Conservation (phyloP, 2,888 invertebrate genomes). For the Helicoverpa assulta region DNA sequence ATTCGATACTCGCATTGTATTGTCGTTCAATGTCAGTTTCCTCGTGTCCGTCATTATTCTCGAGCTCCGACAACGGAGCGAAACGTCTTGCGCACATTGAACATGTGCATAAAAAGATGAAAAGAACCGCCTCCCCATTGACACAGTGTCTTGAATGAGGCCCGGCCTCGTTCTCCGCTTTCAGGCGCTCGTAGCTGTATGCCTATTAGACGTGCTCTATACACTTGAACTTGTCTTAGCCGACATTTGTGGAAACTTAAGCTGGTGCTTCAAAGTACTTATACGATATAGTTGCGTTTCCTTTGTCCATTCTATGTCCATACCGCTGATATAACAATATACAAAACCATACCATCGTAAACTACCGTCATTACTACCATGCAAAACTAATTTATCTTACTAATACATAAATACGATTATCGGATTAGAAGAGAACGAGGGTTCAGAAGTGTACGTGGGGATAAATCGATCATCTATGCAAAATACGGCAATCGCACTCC, state of each 20-base stretch:
- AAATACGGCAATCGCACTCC: constrained; percentile 87
- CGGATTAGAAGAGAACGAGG: constrained; percentile 72
- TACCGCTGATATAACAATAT: constrained; percentile 53
- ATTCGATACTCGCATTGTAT: constrained; percentile 55
- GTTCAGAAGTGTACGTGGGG: constrained; percentile 67
- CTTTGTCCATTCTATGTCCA: constrained; percentile 39
- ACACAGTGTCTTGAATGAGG: constrained; percentile 82
- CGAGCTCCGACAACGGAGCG: constrained; percentile 53
- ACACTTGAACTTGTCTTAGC: constrained; percentile 64
- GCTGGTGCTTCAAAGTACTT: constrained; percentile 44
- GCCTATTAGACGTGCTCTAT: constrained; percentile 72
- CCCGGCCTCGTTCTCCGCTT: constrained; percentile 83
- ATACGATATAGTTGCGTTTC: constrained; percentile 45
- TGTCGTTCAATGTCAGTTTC: constrained; percentile 56
- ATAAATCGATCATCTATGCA: constrained; percentile 86
- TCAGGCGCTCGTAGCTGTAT: constrained; percentile 74
- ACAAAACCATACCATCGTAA: constrained; percentile 82
- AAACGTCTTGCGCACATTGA: constrained; percentile 72
- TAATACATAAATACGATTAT: constrained; percentile 70
- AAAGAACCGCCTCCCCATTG: constrained; percentile 81
- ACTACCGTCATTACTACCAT: constrained; percentile 66
- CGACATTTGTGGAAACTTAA: constrained; percentile 62
- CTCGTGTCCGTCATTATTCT: constrained; percentile 60
- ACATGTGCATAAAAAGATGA: constrained; percentile 77
- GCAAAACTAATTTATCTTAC: constrained; percentile 62